Conservation (phyloP, 2,797 vertebrate species). For the Hyperoplus immaculatus region DNA sequence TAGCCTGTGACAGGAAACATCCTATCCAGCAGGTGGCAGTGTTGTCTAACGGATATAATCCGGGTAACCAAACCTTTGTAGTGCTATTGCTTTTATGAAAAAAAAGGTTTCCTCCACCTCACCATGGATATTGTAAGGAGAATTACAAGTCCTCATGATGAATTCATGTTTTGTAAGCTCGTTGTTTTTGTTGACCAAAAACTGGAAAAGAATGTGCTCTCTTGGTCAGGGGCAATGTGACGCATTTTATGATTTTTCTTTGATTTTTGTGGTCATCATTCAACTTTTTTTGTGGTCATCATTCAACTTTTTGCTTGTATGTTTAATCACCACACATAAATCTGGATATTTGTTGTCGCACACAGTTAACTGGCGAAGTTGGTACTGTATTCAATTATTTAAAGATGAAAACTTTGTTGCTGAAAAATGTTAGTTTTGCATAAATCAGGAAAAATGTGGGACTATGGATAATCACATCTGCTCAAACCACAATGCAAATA, state of each 20-base stretch:
- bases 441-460: conserved; percentile 35
- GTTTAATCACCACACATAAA: conserved; percentile 63
- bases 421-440: conserved; percentile 48
- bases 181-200: conserved; percentile 31
- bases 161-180: conserved; percentile 31
- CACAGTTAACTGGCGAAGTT: conserved; percentile 31
- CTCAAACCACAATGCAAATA: conserved; percentile 19
- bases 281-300: neutral
- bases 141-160: conserved; percentile 31
- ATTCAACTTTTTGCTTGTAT: conserved; percentile 42
- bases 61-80: neutral
- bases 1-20: neutral
- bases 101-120: conserved; percentile 1
- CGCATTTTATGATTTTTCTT: conserved; percentile 53
- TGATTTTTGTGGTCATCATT: conserved; percentile 44
- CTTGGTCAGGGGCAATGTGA: conserved; percentile 38
- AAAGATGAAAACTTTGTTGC: conserved; percentile 38
- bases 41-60: conserved; percentile 65
- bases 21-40: conserved; percentile 75
- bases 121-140: neutral
- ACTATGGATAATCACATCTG: conserved; percentile 31
- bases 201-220: conserved; percentile 41
- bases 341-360: conserved; percentile 53
- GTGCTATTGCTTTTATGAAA: neutral
- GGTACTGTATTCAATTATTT: conserved; percentile 48